Evolutionary conservation across 1,140 invertebrate species (phyloP), one percentile per base, ranked within the genome.

Genomic region (Aphaenogaster ashmeadi): DNA sequence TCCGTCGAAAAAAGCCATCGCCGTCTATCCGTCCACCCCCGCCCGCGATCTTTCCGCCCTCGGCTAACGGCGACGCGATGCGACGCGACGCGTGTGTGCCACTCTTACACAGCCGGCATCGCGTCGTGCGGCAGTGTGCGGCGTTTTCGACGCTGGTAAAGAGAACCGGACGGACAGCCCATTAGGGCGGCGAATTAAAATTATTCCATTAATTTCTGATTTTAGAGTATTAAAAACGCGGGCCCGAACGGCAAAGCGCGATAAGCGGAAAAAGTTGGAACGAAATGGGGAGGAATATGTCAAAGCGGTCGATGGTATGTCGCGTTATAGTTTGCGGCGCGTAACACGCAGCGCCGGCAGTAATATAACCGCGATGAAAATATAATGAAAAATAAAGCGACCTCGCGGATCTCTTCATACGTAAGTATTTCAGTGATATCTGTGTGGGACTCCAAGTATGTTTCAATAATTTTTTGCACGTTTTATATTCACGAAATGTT

Each of bases 1-100:
- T 94, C 88, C 84, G 58, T 81, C 80, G 81, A 64, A 79, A 72
- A 90, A 86, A 38, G 64, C 84, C 84, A 66, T 69, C 52, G 77
- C 62, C 52, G 67, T 81, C 79, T 64, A 71, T 47, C 52, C 27
- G 21, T 66, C 47, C 66, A 38, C 67, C 79, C 77, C 52, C 85
- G 56, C 62, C 79, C 77, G 64, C 52, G 80, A 84, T 84, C 80
- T 84, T 84, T 84, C 80, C 69, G 80, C 78, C 78, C 62, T 67
- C 62, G 78, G 78, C 69, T 60, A 84, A 60, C 80, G 80, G 69
- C 67, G 79, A 67, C 54, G 78, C 77, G 60, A 50, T 13, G 78
- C 78, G 64, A 11, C 60, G 77, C 60, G 33, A 41, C 79, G 79
- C 78, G 44, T 72, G 67, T 81, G 85, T 54, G 86, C 66, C 78